Percentiles rank a stretch among this genome's conserved stretches.
These are phyloP conservation scores for Triplophysa siluroides DNA, from an alignment of 2,113 vertebrate species.

Conservation along the genomic window DNA sequence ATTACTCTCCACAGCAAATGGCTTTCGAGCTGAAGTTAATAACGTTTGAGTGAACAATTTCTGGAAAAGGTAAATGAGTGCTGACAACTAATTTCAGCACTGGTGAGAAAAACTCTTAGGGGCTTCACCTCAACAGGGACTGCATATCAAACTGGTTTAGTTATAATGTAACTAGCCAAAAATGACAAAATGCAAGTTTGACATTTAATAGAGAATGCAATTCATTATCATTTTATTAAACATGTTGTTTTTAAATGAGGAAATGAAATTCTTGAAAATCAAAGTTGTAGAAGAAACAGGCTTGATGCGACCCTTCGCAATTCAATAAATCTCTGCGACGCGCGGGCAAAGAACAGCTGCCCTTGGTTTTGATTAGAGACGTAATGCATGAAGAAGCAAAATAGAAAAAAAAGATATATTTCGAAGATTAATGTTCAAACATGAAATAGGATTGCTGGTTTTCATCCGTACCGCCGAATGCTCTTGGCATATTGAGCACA, in stretches of 20 bases:
- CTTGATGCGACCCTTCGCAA: background rate
- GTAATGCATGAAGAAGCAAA: slow-evolving; percentile 2
- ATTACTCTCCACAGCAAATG: slow-evolving; percentile 24
- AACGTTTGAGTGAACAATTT: slow-evolving; percentile 8
- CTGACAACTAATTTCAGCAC: slow-evolving; percentile 17
- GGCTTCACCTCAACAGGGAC: background rate
- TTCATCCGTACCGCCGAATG: background rate
- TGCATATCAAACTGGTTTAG: background rate
- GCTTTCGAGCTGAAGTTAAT: slow-evolving; percentile 16
- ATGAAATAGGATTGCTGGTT: slow-evolving; percentile 30
- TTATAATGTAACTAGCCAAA: background rate
- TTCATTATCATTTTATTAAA: background rate
- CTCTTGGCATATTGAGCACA: slow-evolving; percentile 14
- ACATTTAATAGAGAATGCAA: background rate
- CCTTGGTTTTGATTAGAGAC: slow-evolving; percentile 26
- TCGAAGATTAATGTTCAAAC: slow-evolving; percentile 40
- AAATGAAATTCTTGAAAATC: background rate
- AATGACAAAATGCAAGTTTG: background rate
- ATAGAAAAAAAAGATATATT: slow-evolving; percentile 12
- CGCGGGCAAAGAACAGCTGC: slow-evolving; percentile 3
- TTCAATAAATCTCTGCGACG: background rate
- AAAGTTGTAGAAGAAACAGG: background rate
- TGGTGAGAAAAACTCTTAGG: slow-evolving; percentile 8
- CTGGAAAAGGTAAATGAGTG: background rate
- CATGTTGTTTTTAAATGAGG: background rate